These are phyloP conservation scores for Mystacornis crossleyi DNA, from an alignment of 2,113 vertebrate species.

Conservation along the genomic window DNA sequence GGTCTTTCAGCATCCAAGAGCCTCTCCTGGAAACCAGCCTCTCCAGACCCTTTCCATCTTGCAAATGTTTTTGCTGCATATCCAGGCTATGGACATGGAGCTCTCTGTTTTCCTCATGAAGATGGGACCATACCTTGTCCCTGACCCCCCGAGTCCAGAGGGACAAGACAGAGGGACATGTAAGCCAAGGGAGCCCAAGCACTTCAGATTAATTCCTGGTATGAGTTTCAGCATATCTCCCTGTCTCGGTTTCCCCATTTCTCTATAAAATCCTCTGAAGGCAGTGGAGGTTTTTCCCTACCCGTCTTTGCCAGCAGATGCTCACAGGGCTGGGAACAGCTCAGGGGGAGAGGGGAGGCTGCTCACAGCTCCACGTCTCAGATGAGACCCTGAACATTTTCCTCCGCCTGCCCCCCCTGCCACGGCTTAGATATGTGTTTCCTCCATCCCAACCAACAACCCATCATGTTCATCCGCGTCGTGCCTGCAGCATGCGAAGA, in stretches of 20 bases:
- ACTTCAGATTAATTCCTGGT: background rate
- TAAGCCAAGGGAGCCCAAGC: background rate
- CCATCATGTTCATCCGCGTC: fast-evolving
- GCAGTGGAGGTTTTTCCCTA: background rate
- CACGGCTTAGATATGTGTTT: fast-evolving
- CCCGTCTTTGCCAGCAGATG: background rate
- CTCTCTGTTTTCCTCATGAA: background rate
- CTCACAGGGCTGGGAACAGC: background rate
- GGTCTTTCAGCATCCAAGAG: background rate
- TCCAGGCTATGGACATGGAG: background rate
- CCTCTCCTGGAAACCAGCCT: background rate
- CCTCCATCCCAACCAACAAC: background rate
- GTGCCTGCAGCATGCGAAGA: fast-evolving
- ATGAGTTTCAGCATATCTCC: background rate
- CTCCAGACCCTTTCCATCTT: background rate
- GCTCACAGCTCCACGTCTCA: background rate
- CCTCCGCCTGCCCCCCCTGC: background rate
- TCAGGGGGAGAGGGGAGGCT: background rate
- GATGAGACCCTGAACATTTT: background rate
- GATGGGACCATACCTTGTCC: background rate
- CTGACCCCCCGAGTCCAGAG: background rate
- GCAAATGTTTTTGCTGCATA: background rate
- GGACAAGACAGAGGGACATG: background rate
- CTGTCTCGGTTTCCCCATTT: background rate
- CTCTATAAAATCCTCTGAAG: background rate